These are phyloP conservation scores for Megaustenia siamemsis DNA, from an alignment of 2,888 invertebrate genomes.

Conservation along the genomic window DNA sequence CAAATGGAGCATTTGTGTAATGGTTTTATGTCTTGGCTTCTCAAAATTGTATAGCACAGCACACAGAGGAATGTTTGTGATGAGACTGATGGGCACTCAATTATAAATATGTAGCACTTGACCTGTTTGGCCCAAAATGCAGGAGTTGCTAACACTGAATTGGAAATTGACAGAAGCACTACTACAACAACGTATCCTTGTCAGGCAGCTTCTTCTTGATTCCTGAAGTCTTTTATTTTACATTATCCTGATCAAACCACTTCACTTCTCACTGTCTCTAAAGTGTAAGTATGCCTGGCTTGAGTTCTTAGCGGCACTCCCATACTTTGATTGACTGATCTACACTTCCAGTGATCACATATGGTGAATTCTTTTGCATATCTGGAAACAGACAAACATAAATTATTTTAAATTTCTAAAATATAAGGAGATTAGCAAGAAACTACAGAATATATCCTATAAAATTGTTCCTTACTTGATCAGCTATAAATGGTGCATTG, in stretches of 20 bases:
- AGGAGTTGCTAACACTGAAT: neutral
- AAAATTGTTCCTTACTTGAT: too few relatives aligned
- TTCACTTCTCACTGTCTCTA: slow-evolving; percentile 11
- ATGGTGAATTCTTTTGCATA: slow-evolving; percentile 98
- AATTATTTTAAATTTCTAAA: too few relatives aligned
- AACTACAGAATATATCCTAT: too few relatives aligned
- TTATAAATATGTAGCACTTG: neutral
- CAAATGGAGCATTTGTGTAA: neutral
- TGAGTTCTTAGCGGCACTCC: slow-evolving; percentile 94
- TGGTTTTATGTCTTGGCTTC: too few relatives aligned
- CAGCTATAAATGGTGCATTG: too few relatives aligned
- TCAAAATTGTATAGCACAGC: neutral
- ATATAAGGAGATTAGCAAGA: too few relatives aligned
- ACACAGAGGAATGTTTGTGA: slow-evolving; percentile 35
- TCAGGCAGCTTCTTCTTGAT: slow-evolving; percentile 3
- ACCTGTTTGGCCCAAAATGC: neutral
- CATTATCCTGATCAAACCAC: neutral
- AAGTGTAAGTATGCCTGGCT: neutral
- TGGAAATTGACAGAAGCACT: slow-evolving; percentile 25
- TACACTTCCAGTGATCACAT: slow-evolving; percentile 98
- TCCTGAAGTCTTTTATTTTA: neutral
- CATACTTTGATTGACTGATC: slow-evolving; percentile 99
- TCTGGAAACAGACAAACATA: slow-evolving; percentile 85
- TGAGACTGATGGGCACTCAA: neutral
- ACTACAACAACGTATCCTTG: slow-evolving; percentile 11